Conservation (phyloP, 2,113 vertebrate species). For the Lepidothrix coronata region DNA sequence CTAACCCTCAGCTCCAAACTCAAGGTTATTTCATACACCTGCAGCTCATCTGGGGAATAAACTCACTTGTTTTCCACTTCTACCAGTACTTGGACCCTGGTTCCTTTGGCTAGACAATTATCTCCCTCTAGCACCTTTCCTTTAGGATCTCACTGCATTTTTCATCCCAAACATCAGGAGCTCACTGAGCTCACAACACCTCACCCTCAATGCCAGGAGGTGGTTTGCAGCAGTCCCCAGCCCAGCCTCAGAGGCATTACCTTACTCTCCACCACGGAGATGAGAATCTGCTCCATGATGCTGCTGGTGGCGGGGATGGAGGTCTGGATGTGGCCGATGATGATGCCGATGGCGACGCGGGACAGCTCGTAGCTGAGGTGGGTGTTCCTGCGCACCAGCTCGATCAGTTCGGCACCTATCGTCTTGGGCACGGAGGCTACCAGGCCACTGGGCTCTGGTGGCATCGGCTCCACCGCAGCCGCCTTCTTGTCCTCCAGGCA, state of each 20-base stretch:
- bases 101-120: background rate
- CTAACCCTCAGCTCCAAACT: background rate
- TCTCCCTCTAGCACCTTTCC: background rate
- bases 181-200: accelerated
- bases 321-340: slow-evolving; percentile 93
- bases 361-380: slow-evolving; percentile 93
- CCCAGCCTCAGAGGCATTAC: slow-evolving; percentile 50
- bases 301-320: slow-evolving; percentile 79
- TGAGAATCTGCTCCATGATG: slow-evolving; percentile 90
- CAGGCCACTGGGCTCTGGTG: slow-evolving; percentile 36
- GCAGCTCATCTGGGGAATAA: background rate
- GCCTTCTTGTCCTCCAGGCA: slow-evolving; percentile 65
- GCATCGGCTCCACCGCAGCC: slow-evolving; percentile 54
- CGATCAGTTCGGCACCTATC: slow-evolving; percentile 90
- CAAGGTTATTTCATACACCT: background rate
- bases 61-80: background rate
- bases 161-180: background rate
- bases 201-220: accelerated
- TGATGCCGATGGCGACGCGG: slow-evolving; percentile 89
- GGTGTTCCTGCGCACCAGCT: slow-evolving; percentile 95
- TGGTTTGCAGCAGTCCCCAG: background rate
- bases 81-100: background rate
- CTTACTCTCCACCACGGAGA: slow-evolving; percentile 94
- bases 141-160: background rate
- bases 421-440: slow-evolving; percentile 78